A percentile compares a stretch with the other conserved stretches of the same genome.
These are phyloP conservation scores for Lepidurus arcticus DNA, from an alignment of 1,140 invertebrate genomes.

Conservation along the genomic window DNA sequence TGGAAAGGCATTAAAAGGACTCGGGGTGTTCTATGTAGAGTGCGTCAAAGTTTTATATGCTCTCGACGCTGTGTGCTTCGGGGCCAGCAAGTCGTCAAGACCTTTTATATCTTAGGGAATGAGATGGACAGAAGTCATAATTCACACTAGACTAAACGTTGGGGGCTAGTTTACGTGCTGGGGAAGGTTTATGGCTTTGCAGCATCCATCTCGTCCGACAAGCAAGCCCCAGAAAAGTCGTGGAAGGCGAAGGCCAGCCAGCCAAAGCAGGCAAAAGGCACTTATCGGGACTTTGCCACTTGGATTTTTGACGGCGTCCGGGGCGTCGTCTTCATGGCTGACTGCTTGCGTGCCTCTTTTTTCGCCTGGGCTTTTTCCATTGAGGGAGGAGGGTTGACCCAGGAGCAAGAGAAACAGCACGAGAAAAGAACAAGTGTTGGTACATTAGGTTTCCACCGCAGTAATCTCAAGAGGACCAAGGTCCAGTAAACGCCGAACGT, in stretches of 20 bases:
- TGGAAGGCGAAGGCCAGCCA: background rate
- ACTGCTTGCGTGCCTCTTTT: background rate
- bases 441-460: slow-evolving; percentile 21
- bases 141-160: slow-evolving; percentile 22
- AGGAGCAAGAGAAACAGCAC: background rate
- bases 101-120: slow-evolving; percentile 5
- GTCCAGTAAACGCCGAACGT: slow-evolving; percentile 13
- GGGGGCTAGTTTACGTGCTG: slow-evolving; percentile 20
- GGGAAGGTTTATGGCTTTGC: slow-evolving; percentile 16
- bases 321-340: slow-evolving; percentile 20
- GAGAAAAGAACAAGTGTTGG: background rate
- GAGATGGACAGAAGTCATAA: slow-evolving; percentile 21
- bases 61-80: background rate
- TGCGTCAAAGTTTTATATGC: background rate
- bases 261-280: background rate
- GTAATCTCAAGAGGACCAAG: slow-evolving; percentile 16
- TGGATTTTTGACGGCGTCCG: slow-evolving; percentile 17
- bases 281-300: slow-evolving; percentile 17
- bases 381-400: background rate
- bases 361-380: background rate
- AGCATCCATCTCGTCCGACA: slow-evolving; percentile 18
- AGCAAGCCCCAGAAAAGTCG: background rate
- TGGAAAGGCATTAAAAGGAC: background rate
- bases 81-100: background rate
- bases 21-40: background rate